Evolutionary conservation across 2,113 vertebrate species (phyloP).

Genomic region (Rhombomys opimus): DNA sequence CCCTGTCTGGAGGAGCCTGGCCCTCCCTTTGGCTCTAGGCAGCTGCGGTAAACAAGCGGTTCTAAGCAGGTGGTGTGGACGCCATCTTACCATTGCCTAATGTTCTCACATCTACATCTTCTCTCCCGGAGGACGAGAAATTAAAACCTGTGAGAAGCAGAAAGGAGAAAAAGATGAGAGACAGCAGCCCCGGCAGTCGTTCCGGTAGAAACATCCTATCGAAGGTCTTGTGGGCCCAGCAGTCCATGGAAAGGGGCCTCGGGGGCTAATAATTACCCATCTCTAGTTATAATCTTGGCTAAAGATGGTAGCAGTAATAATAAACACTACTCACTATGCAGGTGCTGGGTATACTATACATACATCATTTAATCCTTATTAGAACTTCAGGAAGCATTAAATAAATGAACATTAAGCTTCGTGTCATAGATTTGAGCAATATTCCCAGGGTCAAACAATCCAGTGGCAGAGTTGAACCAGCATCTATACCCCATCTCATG

Average conservation of each 20-base stretch:
- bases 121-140: conserved; percentile 98
- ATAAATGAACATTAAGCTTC: conserved; percentile 8
- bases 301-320: conserved; percentile 2
- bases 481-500: background rate
- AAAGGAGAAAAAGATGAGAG: conserved; percentile 60
- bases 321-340: background rate
- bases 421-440: background rate
- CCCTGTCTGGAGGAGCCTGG: background rate
- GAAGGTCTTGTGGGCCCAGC: conserved; percentile 40
- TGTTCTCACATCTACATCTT: conserved; percentile 98
- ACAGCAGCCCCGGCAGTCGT: conserved; percentile 33
- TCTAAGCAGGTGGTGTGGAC: conserved; percentile 1
- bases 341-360: background rate
- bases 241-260: background rate
- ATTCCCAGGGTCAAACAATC: conserved; percentile 23
- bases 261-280: background rate
- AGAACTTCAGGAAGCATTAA: conserved; percentile 23
- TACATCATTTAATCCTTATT: conserved; percentile 35
- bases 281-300: conserved; percentile 19
- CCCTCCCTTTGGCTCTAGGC: background rate
- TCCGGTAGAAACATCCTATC: conserved; percentile 39
- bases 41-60: background rate
- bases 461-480: background rate
- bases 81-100: conserved; percentile 94
- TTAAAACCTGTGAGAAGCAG: conserved; percentile 92